Percentiles rank a stretch among this genome's conserved stretches.
Conservation (phyloP, 2,797 vertebrate species). For the Semotilus atromaculatus region DNA sequence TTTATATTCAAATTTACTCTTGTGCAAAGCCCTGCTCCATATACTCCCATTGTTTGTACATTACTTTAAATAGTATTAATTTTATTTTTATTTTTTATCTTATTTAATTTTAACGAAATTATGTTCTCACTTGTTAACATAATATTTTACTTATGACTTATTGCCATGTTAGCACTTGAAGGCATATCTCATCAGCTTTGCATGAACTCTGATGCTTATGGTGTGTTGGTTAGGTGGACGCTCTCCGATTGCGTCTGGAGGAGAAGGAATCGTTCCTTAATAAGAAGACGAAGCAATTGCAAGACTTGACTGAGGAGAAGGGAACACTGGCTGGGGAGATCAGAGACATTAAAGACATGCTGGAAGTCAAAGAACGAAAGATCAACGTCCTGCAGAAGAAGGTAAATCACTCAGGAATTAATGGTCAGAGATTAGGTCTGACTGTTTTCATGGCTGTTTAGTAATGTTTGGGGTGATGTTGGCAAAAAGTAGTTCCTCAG, state of each 20-base stretch:
- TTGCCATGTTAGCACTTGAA: background rate
- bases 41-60: too few relatives aligned
- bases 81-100: background rate
- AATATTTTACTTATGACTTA: background rate
- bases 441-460: background rate
- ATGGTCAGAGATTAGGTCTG: background rate
- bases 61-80: background rate
- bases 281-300: slow-evolving; percentile 98
- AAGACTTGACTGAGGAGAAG: slow-evolving; percentile 98
- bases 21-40: too few relatives aligned
- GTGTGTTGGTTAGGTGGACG: slow-evolving; percentile 88
- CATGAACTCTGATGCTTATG: background rate
- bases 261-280: slow-evolving; percentile 98
- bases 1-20: background rate
- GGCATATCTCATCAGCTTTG: background rate
- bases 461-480: background rate
- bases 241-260: slow-evolving; percentile 92
- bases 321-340: slow-evolving; percentile 97
- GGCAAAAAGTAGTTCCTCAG: background rate
- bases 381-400: slow-evolving; percentile 99
- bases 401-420: slow-evolving; percentile 73
- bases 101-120: background rate
- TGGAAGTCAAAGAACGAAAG: slow-evolving; percentile 98
- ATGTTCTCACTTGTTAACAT: background rate
- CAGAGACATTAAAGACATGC: slow-evolving; percentile 98